Evolutionary conservation across 2,113 vertebrate genomes (phyloP), one percentile per base, ranked within the genome.

Genomic region (Geococcyx californianus): DNA sequence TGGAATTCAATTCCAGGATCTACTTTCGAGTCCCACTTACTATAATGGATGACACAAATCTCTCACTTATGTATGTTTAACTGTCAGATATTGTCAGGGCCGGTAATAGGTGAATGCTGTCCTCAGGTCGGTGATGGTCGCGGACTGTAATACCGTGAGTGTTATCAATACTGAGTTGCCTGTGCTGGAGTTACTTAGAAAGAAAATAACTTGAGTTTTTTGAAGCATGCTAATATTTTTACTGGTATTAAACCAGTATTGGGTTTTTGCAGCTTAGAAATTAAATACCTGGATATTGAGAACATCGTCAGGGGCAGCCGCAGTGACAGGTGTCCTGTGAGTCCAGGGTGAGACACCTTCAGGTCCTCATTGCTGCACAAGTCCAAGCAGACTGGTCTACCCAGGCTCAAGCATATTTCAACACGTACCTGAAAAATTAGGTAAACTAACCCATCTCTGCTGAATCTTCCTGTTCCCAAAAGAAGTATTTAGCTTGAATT

Each of bases 1-100:
- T 96, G 93, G 93, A 76, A 93, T 94, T 68, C 88, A 91, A 95
- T 93, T 94, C 95, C 92, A 93, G 94, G 73, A 93, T 94, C 94
- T 96, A 74, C 94, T 92, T 93, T 84, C 83, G 84, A 90, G 88
- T 90, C 86, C 79, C 69, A 58, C 80, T 95, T 93, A 80, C 45
- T 75, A 25, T 95, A 90, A 93, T 84, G 85, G 90, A 75, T 63
- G 79, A 67, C 86, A 95, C 90, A 84, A 88, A 91, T 93, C 90
- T 90, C 64, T 86, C 88, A 84, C 79, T 93, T 84, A 1, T 0
- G 7, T 54, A 45, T 45, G 29, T 44, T 88, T 49, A 63, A 16
- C 64, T 94, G 87, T 80, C 95, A 95, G 72, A 54, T 80, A 6
- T 44, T 44, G 82, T 91, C 92, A 89, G 87, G 64, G 74, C 18